Evolutionary conservation across 2,113 vertebrate species (phyloP).

Genomic region (Acanthochromis polyacanthus): DNA sequence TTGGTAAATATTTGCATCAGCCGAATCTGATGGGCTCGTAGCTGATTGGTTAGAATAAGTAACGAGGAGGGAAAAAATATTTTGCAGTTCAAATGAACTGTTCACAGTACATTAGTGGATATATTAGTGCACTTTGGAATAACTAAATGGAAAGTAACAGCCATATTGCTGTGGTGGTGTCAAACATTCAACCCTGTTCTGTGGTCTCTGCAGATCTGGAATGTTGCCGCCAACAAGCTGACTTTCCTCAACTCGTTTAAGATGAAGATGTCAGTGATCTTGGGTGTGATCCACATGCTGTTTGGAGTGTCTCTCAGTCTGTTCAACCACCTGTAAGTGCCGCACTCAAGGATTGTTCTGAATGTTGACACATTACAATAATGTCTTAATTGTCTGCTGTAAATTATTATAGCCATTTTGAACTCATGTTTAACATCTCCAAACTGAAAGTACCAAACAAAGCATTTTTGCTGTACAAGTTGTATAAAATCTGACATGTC

Average conservation of each 20-base stretch:
- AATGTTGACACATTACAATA: not conserved
- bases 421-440: not conserved
- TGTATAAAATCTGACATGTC: too few relatives aligned
- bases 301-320: slow-evolving; percentile 94
- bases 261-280: slow-evolving; percentile 99
- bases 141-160: too few relatives aligned
- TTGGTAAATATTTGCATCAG: too few relatives aligned
- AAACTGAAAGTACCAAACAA: not conserved
- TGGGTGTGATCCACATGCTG: slow-evolving; percentile 96
- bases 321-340: slow-evolving; percentile 93
- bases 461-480: too few relatives aligned
- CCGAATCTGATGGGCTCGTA: too few relatives aligned
- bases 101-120: not conserved
- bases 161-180: not conserved
- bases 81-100: too few relatives aligned
- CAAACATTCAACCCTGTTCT: too few relatives aligned
- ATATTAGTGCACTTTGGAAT: too few relatives aligned
- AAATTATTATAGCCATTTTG: not conserved
- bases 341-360: not conserved
- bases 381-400: too few relatives aligned
- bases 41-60: too few relatives aligned
- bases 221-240: slow-evolving; percentile 95
- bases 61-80: too few relatives aligned
- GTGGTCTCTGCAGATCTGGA: slow-evolving; percentile 91
- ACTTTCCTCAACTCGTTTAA: slow-evolving; percentile 99